Evolutionary conservation across 2,113 vertebrate genomes (phyloP), one percentile per base, ranked within the genome.

Genomic region (Protobothrops flavoviridis): DNA sequence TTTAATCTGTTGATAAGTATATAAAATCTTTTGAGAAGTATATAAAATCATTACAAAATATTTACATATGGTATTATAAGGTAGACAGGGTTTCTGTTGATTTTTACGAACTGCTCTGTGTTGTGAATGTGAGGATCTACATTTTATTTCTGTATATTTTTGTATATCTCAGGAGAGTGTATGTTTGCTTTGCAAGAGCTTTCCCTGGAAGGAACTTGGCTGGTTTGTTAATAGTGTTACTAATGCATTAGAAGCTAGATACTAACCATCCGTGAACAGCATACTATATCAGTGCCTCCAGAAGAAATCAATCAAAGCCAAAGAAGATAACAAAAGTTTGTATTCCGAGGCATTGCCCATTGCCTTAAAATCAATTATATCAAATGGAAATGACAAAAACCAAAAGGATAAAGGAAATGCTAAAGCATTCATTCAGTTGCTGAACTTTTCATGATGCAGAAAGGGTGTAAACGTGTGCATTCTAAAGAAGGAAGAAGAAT

Each of bases 71-170:
- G 55, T 29, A 64, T 90, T 81, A 89, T 61, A 94, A 95, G 89
- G 94, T 92, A 26, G 88, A 95, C 89, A 89, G 90, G 57, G 33
- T 93, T 93, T 92, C 88, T 95, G 94, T 94, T 92, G 93, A 93
- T 92, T 94, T 95, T 93, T 52, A 50, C 55, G 87, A 89, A 33
- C 26, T n/a, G 93, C 94, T 90, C 92, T 88, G 81, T 90, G 33
- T 89, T 95, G 94, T 56, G 92, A 96, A 94, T 96, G 92, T 90
- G 93, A 95, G 59, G 95, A 93, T 69, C 0, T 0, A 95, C 92
- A 53, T 55, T 81, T 53, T 85, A 93, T 57, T 89, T 55, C 23
- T 89, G 94, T 94, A 94, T 55, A 94, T 94, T 94, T 85, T 53
- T n/a, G 24, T 50, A 92, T 94, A 94, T 53, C 93, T 93, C 94